These are phyloP conservation scores for Andrena camellia DNA, from an alignment of 2,888 invertebrate species.

Conservation along the genomic window DNA sequence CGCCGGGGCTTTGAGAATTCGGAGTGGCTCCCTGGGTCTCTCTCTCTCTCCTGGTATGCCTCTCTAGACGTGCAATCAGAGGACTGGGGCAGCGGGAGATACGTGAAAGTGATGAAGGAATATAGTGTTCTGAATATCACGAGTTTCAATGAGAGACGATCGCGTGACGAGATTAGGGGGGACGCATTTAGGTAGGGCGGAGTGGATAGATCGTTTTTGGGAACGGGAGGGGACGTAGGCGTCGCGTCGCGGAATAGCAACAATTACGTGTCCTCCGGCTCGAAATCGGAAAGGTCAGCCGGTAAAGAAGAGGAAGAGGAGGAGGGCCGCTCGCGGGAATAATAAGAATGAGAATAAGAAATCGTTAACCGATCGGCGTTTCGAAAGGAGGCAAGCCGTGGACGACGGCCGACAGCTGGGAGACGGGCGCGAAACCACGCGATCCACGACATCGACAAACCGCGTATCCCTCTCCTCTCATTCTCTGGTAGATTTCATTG, in stretches of 20 bases:
- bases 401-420: slow-evolving; percentile 54
- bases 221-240: background rate
- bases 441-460: slow-evolving; percentile 38
- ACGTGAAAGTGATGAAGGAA: background rate
- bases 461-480: slow-evolving; percentile 14
- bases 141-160: background rate
- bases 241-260: slow-evolving; percentile 43
- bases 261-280: slow-evolving; percentile 17
- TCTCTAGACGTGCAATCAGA: too few species aligned
- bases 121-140: background rate
- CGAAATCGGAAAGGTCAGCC: slow-evolving; percentile 34
- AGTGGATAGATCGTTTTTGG: background rate
- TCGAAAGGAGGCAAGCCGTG: slow-evolving; percentile 45
- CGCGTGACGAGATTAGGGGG: slow-evolving; percentile 1
- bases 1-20: background rate
- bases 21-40: too few species aligned
- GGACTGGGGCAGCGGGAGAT: background rate
- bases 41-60: too few species aligned
- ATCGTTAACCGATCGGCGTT: slow-evolving; percentile 52
- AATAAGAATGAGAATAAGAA: slow-evolving; percentile 55
- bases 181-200: background rate
- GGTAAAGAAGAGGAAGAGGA: slow-evolving; percentile 15
- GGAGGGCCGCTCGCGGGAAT: slow-evolving; percentile 15
- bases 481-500: slow-evolving; percentile 67
- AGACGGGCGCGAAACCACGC: slow-evolving; percentile 51